These are phyloP conservation scores for Schizotus pectinicornis DNA, from an alignment of 2,888 invertebrate genomes.

Conservation along the genomic window DNA sequence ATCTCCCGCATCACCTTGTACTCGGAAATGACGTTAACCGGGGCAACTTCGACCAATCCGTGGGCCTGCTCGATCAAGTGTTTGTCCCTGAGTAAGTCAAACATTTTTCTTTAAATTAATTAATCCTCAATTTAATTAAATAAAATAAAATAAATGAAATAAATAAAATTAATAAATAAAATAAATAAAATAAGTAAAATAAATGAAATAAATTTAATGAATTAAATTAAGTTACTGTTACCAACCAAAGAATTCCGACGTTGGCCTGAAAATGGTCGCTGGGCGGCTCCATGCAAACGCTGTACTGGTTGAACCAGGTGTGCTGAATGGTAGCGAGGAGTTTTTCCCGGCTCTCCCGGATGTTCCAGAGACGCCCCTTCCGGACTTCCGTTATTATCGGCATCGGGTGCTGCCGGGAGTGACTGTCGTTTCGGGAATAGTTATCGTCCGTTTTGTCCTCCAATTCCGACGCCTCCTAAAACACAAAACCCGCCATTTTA, in stretches of 20 bases:
- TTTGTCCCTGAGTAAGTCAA: constrained; percentile 46
- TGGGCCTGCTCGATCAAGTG: constrained; percentile 43
- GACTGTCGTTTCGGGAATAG: background rate
- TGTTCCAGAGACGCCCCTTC: constrained; percentile 30
- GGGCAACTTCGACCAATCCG: constrained; percentile 42
- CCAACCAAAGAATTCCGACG: constrained; percentile 52
- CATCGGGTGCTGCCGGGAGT: background rate
- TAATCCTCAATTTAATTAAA: too few species aligned
- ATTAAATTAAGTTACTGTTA: too few species aligned
- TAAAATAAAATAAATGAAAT: too few species aligned
- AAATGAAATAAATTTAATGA: too few species aligned
- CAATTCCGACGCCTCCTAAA: constrained; percentile 8
- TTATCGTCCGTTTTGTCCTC: constrained; percentile 2
- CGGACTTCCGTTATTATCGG: background rate
- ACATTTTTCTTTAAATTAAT: too few species aligned
- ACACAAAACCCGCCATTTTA: background rate
- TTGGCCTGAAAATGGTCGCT: constrained; percentile 47
- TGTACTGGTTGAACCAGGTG: constrained; percentile 48
- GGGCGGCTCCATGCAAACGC: constrained; percentile 42
- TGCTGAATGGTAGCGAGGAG: constrained; percentile 47
- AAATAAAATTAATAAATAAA: too few species aligned
- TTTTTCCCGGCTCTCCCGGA: constrained; percentile 39
- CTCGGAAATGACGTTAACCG: constrained; percentile 49
- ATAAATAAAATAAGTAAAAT: too few species aligned
- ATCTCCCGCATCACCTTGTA: constrained; percentile 56